phyloP scores from a whole-genome alignment of 30 jellyfish, hydroid and myxozoan species.

The Sanderia malayensis region DNA sequence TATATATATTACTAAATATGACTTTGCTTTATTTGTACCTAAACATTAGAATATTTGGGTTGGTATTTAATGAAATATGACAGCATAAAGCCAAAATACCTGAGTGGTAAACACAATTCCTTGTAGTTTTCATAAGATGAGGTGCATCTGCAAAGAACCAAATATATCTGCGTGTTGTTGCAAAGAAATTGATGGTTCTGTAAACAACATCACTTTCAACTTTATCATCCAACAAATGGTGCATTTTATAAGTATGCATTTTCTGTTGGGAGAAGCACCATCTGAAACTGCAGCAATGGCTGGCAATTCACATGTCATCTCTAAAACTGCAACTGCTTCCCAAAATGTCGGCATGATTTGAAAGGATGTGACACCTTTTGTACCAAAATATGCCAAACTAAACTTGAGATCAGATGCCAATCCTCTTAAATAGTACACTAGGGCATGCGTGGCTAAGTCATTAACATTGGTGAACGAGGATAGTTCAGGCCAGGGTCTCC shows the following conservation, averaged over 20 bases:
- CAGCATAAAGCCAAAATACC: no score
- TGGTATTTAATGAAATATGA: no score
- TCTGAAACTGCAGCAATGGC: slow-evolving; percentile 9
- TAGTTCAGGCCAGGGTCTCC: slow-evolving; percentile 5
- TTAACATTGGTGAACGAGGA: slow-evolving; percentile 1
- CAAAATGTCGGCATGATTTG: slow-evolving; percentile 19
- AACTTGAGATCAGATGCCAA: background rate
- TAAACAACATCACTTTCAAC: background rate
- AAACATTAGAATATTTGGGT: no score
- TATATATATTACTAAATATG: no score
- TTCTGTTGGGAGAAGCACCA: slow-evolving; percentile 25
- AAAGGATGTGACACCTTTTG: slow-evolving; percentile 19
- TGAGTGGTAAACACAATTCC: background rate
- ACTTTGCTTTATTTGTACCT: no score
- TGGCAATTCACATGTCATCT: slow-evolving; percentile 1
- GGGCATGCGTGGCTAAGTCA: slow-evolving; percentile 38
- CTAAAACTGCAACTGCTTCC: slow-evolving; percentile 10
- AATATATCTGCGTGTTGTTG: background rate
- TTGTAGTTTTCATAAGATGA: slow-evolving; percentile 27
- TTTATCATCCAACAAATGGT: background rate
- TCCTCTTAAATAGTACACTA: slow-evolving; percentile 20
- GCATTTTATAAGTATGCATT: background rate
- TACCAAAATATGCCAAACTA: slow-evolving; percentile 6
- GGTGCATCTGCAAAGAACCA: slow-evolving; percentile 21
- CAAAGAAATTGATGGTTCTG: slow-evolving; percentile 9